Conservation (phyloP, 2,113 vertebrate genomes). For the Eubucco bourcierii region DNA sequence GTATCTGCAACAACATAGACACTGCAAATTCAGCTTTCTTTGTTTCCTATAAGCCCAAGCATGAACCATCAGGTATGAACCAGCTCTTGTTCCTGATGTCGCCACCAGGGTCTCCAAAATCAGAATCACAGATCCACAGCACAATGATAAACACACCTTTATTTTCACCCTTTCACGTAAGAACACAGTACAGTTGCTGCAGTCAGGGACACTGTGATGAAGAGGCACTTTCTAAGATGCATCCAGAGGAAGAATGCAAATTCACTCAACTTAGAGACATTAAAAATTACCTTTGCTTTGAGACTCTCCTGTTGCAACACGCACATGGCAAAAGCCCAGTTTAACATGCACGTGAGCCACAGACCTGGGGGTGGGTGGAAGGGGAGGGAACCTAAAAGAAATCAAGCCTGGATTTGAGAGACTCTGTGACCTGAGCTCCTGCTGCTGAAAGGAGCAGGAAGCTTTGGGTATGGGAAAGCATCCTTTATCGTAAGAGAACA, state of each 20-base stretch:
- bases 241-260: neutral
- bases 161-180: neutral
- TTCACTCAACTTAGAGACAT: neutral
- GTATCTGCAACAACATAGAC: neutral
- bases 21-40: neutral
- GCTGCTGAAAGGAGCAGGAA: neutral
- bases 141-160: neutral
- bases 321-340: neutral
- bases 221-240: neutral
- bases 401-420: neutral
- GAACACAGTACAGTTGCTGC: neutral
- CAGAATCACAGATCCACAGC: neutral
- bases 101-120: neutral
- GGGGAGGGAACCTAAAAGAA: neutral
- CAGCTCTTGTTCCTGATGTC: neutral
- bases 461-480: neutral
- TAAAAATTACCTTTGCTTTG: neutral
- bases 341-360: slow-evolving; percentile 47
- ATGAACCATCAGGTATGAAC: neutral
- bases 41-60: neutral
- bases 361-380: neutral
- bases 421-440: neutral
- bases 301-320: neutral
- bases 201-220: neutral
- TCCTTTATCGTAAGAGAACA: neutral